These are phyloP conservation scores for Phocoena phocoena DNA, from an alignment of 2,113 vertebrate species.

Conservation along the genomic window DNA sequence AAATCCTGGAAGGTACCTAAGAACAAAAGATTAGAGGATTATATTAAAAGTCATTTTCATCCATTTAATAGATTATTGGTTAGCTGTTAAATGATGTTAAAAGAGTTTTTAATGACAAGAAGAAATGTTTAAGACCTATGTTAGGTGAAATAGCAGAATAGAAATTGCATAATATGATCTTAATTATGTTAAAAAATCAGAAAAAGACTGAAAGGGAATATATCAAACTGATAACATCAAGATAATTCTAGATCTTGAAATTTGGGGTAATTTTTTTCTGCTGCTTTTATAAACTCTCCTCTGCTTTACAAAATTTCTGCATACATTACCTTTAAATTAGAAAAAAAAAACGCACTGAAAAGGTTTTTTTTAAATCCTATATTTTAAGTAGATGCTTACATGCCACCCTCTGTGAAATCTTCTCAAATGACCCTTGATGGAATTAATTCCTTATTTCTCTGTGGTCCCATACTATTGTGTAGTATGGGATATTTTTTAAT, in stretches of 20 bases:
- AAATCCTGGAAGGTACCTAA: background rate
- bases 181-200: background rate
- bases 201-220: background rate
- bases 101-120: constrained; percentile 46
- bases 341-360: background rate
- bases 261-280: background rate
- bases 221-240: background rate
- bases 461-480: background rate
- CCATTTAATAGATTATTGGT: background rate
- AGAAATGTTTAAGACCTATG: background rate
- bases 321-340: constrained; percentile 4
- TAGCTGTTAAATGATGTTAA: constrained; percentile 1
- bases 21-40: background rate
- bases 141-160: background rate
- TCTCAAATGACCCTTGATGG: background rate
- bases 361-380: background rate
- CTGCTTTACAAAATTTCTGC: background rate
- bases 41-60: background rate
- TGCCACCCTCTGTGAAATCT: background rate
- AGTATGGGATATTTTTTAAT: constrained; percentile 19
- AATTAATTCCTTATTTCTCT: constrained; percentile 50
- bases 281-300: background rate
- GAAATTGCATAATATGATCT: background rate
- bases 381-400: background rate
- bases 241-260: constrained; percentile 24